phyloP scores from a whole-genome alignment of 2,797 vertebrate genomes.

The Staurois parvus region DNA sequence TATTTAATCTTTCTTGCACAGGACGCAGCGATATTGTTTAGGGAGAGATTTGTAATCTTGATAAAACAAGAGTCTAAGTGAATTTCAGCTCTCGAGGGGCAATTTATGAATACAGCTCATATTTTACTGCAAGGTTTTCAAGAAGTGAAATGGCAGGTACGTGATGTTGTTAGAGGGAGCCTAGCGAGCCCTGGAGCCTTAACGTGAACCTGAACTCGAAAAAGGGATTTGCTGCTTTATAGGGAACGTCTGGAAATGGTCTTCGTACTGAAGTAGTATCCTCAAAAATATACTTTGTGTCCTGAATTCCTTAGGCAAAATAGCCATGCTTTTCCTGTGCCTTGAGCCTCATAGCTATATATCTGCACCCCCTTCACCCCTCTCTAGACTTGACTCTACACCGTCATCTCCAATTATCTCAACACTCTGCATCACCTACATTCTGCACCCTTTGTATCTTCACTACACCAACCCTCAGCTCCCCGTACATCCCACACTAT shows the following conservation, averaged over 20 bases:
- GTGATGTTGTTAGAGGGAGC: neutral
- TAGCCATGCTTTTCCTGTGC: no score
- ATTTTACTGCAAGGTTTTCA: neutral
- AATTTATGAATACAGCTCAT: neutral
- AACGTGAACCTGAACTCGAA: neutral
- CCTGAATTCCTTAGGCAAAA: no score
- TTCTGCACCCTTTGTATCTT: no score
- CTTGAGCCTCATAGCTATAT: no score
- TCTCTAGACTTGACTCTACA: no score
- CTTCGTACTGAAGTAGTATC: no score
- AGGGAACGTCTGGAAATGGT: neutral
- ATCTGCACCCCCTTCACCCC: no score
- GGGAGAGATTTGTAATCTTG: slow-evolving; percentile 21
- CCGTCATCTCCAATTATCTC: no score
- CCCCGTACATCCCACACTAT: no score
- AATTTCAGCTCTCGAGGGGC: neutral
- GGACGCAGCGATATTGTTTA: slow-evolving; percentile 32
- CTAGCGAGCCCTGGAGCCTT: neutral
- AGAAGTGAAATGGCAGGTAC: neutral
- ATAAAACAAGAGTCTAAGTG: slow-evolving; percentile 14
- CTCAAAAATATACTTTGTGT: no score
- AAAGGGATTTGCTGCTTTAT: neutral
- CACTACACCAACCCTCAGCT: no score
- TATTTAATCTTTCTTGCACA: slow-evolving; percentile 20
- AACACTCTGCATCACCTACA: no score